phyloP scores from a whole-genome alignment of 2,113 vertebrate genomes.

The Podilymbus podiceps region DNA sequence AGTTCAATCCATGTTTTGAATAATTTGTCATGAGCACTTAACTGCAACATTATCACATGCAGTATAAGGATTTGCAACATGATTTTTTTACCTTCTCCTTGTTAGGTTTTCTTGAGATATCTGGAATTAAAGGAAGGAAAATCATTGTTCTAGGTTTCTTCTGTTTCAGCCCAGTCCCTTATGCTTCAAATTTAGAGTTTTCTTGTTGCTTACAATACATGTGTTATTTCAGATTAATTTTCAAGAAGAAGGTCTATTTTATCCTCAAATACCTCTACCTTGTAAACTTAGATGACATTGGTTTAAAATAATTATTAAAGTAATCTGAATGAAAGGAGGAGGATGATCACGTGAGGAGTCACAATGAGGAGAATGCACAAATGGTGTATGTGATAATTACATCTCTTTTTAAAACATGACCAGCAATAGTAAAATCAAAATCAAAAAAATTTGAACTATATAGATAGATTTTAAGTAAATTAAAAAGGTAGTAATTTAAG shows the following conservation, averaged over 20 bases:
- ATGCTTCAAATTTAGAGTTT: background rate
- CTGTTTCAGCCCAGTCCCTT: background rate
- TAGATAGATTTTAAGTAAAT: background rate
- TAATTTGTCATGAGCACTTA: background rate
- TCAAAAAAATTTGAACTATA: background rate
- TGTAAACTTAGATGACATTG: background rate
- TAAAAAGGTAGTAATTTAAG: background rate
- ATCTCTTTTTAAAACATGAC: background rate
- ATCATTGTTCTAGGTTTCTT: background rate
- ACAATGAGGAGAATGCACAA: background rate
- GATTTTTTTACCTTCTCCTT: background rate
- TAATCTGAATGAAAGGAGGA: background rate
- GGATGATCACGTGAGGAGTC: background rate
- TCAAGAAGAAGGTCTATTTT: background rate
- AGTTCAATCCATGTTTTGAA: background rate
- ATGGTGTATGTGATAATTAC: background rate
- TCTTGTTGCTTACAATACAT: background rate
- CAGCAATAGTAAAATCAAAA: background rate
- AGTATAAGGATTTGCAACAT: background rate
- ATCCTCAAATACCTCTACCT: background rate
- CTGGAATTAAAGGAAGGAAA: background rate
- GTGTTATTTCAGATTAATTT: background rate
- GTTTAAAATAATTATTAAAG: background rate
- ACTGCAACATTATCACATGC: background rate
- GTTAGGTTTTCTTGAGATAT: background rate